Percentiles rank a stretch among this genome's conserved stretches.
These are phyloP conservation scores for Drosophila nr. fundita DNA, from an alignment of 2,888 invertebrate species.

Conservation along the genomic window DNA sequence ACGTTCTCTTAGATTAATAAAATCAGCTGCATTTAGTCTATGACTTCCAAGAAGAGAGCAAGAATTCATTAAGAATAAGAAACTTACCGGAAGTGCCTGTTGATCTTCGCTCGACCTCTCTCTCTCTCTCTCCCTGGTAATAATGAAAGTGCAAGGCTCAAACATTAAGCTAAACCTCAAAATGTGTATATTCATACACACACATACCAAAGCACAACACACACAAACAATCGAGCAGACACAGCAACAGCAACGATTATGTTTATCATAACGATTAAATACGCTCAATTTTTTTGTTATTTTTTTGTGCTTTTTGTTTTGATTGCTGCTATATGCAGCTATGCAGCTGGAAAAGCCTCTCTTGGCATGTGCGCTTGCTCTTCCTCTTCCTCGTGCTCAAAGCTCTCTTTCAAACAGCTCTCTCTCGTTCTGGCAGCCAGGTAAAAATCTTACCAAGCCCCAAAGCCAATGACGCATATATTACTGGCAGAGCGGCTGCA, in stretches of 20 bases:
- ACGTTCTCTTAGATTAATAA: background rate
- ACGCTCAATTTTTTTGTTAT: constrained; percentile 21
- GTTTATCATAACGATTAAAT: constrained; percentile 71
- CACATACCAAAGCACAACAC: constrained; percentile 10
- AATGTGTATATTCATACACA: constrained; percentile 13
- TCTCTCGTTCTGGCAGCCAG: constrained; percentile 25
- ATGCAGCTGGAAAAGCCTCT: constrained; percentile 57
- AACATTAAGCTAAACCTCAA: constrained; percentile 22
- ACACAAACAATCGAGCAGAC: constrained; percentile 34
- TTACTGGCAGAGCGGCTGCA: constrained; percentile 24
- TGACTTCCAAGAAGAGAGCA: background rate
- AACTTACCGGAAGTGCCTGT: constrained; percentile 39
- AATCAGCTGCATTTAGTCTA: background rate
- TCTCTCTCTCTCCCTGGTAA: background rate
- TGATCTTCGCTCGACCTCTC: constrained; percentile 25
- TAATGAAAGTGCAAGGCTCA: constrained; percentile 19
- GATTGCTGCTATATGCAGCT: constrained; percentile 42
- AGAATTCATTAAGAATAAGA: constrained; percentile 4
- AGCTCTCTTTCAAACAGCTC: constrained; percentile 15
- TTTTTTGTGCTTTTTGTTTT: constrained; percentile 63
- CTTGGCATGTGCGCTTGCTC: constrained; percentile 18
- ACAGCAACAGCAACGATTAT: constrained; percentile 46
- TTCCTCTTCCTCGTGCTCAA: constrained; percentile 14
- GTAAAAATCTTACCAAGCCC: constrained; percentile 48
- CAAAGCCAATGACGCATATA: constrained; percentile 73